Base-by-base conservation (phyloP, 2,113 vertebrate genomes). In the Oreochromis niloticus region DNA sequence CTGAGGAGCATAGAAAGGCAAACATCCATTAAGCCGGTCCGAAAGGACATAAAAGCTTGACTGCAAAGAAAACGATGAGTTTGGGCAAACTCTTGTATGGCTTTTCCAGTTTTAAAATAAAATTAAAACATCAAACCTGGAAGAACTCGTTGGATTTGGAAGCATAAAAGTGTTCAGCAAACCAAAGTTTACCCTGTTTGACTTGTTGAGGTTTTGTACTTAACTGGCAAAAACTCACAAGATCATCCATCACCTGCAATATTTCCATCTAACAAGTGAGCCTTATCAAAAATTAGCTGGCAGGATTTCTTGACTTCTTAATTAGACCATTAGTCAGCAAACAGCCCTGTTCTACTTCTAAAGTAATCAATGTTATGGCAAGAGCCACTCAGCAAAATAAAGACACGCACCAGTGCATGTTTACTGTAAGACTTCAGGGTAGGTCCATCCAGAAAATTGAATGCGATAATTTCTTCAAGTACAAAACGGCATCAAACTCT, bases 71-170 rank as follows among this genome's bases (percentile, higher is more conserved):
- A 68, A 3, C 59, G 32, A 66, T 0, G 6, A 12, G 19, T 66
- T 66, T 39, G 34, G 61, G 34, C 61, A 68, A 39, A 41, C 34
- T 1, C 0, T 2, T 39, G 19, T n/a, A 10, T 66, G 10, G 19
- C 34, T 41, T 39, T 68, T 68, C 11, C 11, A 0, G 0, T 41
- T 39, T 41, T 14, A 12, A 41, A 41, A 39, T 14, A 0, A 68
- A 41, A 12, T 41, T 24, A 41, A 68, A 5, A 14, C 36, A 13
- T 41, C 36, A 41, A 41, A 41, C 11, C 36, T 41, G 36, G 13
- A 22, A 22, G 36, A 68, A 41, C 36, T 14, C 19, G 7, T 12
- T n/a, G 34, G 19, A 39, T 68, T n/a, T 68, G 24, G 55, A 39
- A 68, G 34, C 19, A 68, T 41, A 14, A 34, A 63, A 63, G 30